Conservation (phyloP, 2,888 invertebrate genomes). For the Philopedon plagiatum region DNA sequence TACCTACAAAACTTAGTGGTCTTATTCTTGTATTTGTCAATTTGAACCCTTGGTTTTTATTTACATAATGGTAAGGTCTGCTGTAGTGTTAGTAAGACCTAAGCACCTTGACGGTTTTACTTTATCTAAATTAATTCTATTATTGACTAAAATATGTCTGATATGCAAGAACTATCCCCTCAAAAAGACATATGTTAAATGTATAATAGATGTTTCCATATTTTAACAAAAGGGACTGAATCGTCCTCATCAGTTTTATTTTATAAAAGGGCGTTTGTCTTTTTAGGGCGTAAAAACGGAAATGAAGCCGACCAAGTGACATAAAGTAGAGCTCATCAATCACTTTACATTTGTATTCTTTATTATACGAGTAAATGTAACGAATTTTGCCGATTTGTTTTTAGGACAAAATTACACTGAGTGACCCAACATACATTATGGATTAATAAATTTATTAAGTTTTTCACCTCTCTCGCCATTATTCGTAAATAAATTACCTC, state of each 20-base stretch:
- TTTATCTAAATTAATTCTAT: too few relatives aligned
- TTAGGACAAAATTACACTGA: too few relatives aligned
- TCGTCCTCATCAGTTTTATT: not conserved
- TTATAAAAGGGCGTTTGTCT: constrained; percentile 17
- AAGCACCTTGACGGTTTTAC: too few relatives aligned
- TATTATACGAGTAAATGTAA: constrained; percentile 29
- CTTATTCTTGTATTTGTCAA: too few relatives aligned
- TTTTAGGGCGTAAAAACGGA: constrained; percentile 48
- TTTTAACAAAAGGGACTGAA: constrained; percentile 2
- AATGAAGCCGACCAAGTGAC: constrained; percentile 48
- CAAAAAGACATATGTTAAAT: not conserved
- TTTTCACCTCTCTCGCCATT: too few relatives aligned
- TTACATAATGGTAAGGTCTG: too few relatives aligned
- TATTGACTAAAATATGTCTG: not conserved
- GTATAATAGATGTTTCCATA: not conserved
- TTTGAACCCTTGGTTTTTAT: too few relatives aligned
- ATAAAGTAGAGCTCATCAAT: constrained; percentile 37
- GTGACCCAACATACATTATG: too few relatives aligned
- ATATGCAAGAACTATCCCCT: not conserved
- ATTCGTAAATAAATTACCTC: too few relatives aligned
- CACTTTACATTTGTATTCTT: constrained; percentile 31
- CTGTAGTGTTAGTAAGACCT: too few relatives aligned
- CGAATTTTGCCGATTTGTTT: not conserved
- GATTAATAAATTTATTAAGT: too few relatives aligned
- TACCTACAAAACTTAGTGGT: too few relatives aligned